A percentile compares a stretch with the other conserved stretches of the same genome.
Evolutionary conservation across 2,888 invertebrate species (phyloP).

Genomic region (Phaonia tiefii): DNA sequence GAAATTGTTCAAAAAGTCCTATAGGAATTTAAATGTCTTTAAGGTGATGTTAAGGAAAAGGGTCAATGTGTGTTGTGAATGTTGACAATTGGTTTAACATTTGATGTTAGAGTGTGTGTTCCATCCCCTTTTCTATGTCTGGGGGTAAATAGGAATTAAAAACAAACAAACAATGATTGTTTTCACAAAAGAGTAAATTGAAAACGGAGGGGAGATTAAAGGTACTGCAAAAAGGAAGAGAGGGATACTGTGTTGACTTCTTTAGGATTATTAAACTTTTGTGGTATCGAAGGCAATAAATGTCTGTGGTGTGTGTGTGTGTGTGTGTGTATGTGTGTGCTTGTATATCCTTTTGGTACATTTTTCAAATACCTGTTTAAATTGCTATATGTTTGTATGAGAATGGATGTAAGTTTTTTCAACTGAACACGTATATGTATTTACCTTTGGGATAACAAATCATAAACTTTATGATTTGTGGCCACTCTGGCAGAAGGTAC

Average conservation of each 20-base stretch:
- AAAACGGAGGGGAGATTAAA: background rate
- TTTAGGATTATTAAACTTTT: no score
- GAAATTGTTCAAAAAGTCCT: no score
- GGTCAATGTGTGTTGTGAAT: no score
- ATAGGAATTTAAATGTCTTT: no score
- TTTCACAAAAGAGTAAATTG: background rate
- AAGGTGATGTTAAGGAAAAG: no score
- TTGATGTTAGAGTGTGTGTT: conserved; percentile 15
- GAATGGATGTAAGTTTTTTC: background rate
- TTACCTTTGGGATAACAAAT: conserved; percentile 71
- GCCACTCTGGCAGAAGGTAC: conserved; percentile 3
- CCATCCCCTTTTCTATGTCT: background rate
- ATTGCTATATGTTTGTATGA: background rate
- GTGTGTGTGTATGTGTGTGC: conserved; percentile 35
- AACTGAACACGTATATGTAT: conserved; percentile 44
- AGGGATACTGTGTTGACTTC: no score
- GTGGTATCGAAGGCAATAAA: no score
- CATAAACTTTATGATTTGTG: conserved; percentile 68
- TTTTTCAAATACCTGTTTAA: no score
- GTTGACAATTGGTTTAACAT: background rate
- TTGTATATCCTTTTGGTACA: background rate
- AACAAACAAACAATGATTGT: conserved; percentile 40
- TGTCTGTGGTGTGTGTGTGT: background rate
- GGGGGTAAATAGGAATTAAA: conserved; percentile 32
- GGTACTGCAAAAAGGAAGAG: no score